Percentiles rank a stretch among this genome's conserved stretches.
These are phyloP conservation scores for Crambe crambe DNA, from an alignment of 37 sponge, comb jelly and placozoan genomes.

Conservation along the genomic window DNA sequence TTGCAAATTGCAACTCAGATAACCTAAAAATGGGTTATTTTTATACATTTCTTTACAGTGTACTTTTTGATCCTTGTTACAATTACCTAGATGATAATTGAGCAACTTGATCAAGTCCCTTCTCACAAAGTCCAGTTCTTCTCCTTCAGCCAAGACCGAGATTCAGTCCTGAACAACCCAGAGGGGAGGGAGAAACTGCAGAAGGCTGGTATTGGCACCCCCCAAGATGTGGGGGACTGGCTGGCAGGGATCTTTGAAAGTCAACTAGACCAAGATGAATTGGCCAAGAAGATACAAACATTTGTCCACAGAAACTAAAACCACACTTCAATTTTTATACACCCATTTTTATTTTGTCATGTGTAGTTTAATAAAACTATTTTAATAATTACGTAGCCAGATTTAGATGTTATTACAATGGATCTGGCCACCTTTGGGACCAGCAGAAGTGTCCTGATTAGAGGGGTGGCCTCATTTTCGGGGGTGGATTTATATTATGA, in stretches of 20 bases:
- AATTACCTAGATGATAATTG: not conserved
- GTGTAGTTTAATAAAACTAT: no score
- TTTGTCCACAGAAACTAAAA: not conserved
- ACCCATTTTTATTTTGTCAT: not conserved
- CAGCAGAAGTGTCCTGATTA: no score
- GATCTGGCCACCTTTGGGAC: no score
- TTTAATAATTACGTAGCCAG: no score
- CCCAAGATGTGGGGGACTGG: slow-evolving; percentile 17
- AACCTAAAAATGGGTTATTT: no score
- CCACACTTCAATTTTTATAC: no score
- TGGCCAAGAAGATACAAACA: not conserved
- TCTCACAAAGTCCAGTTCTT: not conserved
- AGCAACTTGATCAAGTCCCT: not conserved
- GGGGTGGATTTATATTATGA: no score
- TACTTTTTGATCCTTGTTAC: not conserved
- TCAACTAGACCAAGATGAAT: not conserved
- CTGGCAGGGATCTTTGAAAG: not conserved
- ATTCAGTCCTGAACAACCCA: slow-evolving; percentile 1
- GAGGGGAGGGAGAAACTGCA: slow-evolving; percentile 14
- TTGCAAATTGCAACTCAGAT: no score
- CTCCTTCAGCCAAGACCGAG: slow-evolving; percentile 15
- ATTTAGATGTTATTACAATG: no score
- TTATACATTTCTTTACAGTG: no score
- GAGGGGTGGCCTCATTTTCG: no score
- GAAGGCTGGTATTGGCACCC: not conserved